Conservation (phyloP, 2,113 vertebrate genomes). For the Chloroceryle aenea region DNA sequence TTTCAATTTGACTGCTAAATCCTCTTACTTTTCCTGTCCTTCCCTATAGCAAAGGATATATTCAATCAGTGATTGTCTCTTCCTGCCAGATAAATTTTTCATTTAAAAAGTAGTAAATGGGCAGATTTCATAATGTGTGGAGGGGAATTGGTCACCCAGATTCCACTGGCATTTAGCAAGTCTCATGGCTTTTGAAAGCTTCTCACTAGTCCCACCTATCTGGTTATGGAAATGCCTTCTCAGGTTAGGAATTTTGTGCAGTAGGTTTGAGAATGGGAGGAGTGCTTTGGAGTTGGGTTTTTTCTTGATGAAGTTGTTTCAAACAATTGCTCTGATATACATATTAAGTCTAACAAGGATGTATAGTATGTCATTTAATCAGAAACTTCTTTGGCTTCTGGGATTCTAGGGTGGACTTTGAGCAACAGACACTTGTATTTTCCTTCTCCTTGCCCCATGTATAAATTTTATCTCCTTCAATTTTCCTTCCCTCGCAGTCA, state of each 20-base stretch:
- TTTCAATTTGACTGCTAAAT: not conserved
- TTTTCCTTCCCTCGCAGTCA: not conserved
- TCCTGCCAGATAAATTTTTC: not conserved
- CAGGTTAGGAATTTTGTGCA: not conserved
- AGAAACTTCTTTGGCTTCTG: not conserved
- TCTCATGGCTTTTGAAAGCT: not conserved
- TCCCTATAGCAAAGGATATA: not conserved
- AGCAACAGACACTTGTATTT: not conserved
- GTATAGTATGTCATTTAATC: not conserved
- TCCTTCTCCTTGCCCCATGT: not conserved
- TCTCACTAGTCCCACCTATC: not conserved
- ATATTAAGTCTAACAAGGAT: not conserved
- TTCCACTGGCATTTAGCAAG: not conserved
- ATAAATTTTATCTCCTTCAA: not conserved
- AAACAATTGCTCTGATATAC: not conserved
- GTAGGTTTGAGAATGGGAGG: accelerated
- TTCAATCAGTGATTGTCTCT: not conserved
- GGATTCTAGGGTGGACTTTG: not conserved
- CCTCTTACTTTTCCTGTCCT: not conserved
- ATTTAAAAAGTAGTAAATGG: not conserved
- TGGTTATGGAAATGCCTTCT: not conserved
- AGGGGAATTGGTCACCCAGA: not conserved
- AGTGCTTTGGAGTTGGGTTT: not conserved
- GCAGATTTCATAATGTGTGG: not conserved
- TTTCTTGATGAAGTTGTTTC: not conserved